Evolutionary conservation across 2,113 vertebrate genomes (phyloP).

Genomic region (Dryoscopus gambensis): DNA sequence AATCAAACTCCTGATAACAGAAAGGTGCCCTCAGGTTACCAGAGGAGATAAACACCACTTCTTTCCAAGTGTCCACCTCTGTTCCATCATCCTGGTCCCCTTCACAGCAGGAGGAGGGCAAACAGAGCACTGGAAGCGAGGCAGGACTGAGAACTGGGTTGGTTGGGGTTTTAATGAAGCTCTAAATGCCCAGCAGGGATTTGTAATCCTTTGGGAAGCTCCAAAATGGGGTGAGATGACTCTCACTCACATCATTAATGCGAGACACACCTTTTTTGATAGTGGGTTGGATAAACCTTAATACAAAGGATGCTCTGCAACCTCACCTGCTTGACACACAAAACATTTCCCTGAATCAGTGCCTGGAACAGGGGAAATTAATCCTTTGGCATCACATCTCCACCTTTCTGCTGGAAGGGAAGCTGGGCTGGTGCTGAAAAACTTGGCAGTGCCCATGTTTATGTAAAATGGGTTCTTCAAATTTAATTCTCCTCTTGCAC

Average conservation of each 20-base stretch:
- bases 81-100: background rate
- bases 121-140: background rate
- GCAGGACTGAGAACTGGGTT: background rate
- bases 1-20: background rate
- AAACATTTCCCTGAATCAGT: background rate
- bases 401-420: background rate
- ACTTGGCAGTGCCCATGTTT: accelerated
- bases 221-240: background rate
- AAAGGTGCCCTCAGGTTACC: background rate
- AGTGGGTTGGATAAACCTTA: background rate
- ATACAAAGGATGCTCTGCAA: background rate
- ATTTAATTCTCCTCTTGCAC: background rate
- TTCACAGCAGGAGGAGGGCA: background rate
- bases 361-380: background rate
- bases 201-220: background rate
- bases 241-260: background rate
- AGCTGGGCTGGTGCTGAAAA: background rate
- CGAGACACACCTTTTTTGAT: background rate
- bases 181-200: background rate
- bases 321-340: background rate
- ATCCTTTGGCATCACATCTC: background rate
- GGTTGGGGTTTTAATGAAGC: background rate
- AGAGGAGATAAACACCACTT: background rate
- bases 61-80: background rate
- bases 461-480: background rate